phyloP scores from a whole-genome alignment of 2,113 vertebrate genomes.

The Campylomormyrus numenius region DNA sequence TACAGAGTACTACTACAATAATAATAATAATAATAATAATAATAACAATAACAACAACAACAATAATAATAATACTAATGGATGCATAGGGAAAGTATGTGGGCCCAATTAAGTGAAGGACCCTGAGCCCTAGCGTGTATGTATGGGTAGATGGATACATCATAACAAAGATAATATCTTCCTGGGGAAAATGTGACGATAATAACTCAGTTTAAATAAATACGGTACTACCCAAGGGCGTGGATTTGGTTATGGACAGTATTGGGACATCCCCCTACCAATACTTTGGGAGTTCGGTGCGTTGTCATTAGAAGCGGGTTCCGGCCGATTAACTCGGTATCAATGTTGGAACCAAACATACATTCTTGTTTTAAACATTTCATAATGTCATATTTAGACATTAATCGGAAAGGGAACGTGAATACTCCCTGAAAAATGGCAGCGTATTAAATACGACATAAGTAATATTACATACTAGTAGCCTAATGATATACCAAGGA shows the following conservation, averaged over 20 bases:
- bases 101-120: too few relatives aligned
- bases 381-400: background rate
- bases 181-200: background rate
- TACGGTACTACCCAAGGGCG: fast-evolving
- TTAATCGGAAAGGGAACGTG: background rate
- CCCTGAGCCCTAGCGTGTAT: too few relatives aligned
- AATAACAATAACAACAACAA: too few relatives aligned
- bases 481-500: background rate
- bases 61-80: too few relatives aligned
- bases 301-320: background rate
- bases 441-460: background rate
- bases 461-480: background rate
- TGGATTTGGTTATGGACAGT: background rate
- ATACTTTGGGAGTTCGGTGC: background rate
- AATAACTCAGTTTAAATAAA: background rate
- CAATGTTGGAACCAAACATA: background rate
- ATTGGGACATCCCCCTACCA: background rate
- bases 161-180: background rate
- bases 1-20: background rate
- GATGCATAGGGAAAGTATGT: too few relatives aligned
- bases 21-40: too few relatives aligned
- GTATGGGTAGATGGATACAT: background rate
- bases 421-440: background rate
- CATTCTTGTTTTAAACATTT: background rate
- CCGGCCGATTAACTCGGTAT: background rate